These are phyloP conservation scores for Aurelia sp. DNA, from an alignment of 30 jellyfish, hydroid and myxozoan genomes.

Conservation along the genomic window DNA sequence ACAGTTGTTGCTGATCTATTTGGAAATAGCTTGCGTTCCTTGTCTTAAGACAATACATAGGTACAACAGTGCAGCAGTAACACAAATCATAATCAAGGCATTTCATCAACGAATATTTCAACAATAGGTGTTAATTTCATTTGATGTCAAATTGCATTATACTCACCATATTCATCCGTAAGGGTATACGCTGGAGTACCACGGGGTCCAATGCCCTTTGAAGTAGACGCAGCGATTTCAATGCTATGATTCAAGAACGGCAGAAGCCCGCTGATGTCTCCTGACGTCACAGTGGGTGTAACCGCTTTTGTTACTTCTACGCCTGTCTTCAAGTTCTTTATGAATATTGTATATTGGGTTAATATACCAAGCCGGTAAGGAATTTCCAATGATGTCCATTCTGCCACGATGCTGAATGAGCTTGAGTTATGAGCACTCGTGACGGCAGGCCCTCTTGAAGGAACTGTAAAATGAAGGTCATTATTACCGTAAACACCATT, in stretches of 20 bases:
- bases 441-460: conserved; percentile 34
- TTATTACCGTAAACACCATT: too few relatives aligned
- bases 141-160: too few relatives aligned
- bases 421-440: conserved; percentile 48
- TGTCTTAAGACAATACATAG: too few relatives aligned
- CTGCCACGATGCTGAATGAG: conserved; percentile 36
- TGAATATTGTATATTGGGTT: conserved; percentile 20
- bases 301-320: conserved; percentile 3
- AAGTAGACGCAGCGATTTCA: conserved; percentile 55
- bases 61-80: too few relatives aligned
- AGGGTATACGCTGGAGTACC: conserved; percentile 28
- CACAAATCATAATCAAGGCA: too few relatives aligned
- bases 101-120: too few relatives aligned
- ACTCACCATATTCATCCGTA: conserved; percentile 53
- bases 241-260: conserved; percentile 55
- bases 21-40: too few relatives aligned
- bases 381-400: conserved; percentile 26
- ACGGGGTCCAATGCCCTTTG: conserved; percentile 61
- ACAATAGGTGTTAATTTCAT: too few relatives aligned
- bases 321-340: conserved; percentile 31
- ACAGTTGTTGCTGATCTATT: too few relatives aligned
- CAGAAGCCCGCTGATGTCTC: conserved; percentile 17
- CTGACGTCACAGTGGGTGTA: neutral
- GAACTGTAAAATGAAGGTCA: conserved; percentile 18
- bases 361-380: conserved; percentile 42